Conservation (phyloP, 2,797 vertebrate species). For the Neosalanx taihuensis region DNA sequence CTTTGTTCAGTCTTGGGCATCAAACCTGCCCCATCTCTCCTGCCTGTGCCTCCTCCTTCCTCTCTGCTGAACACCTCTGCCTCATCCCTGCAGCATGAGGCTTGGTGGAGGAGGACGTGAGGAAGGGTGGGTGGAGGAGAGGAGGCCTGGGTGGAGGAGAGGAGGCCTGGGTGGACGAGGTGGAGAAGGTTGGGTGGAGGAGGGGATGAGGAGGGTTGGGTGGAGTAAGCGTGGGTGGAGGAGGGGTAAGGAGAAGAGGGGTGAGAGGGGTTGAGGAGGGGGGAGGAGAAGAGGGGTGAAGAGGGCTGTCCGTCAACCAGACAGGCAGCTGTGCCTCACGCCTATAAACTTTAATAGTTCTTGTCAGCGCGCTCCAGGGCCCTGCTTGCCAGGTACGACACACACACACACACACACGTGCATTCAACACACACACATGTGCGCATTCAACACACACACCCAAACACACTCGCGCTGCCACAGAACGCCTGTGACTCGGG, state of each 20-base stretch:
- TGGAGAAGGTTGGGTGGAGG: neutral
- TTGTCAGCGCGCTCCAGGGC: conserved; percentile 68
- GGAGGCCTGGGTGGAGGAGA: no score
- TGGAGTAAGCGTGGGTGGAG: neutral
- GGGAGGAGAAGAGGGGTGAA: conserved; percentile 34
- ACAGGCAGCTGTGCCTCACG: conserved; percentile 67
- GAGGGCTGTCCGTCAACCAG: conserved; percentile 64
- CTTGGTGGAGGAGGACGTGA: no score
- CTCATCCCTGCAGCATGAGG: neutral
- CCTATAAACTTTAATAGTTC: conserved; percentile 78
- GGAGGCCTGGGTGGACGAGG: no score
- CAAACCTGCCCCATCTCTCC: neutral
- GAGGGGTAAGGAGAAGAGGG: conserved; percentile 17
- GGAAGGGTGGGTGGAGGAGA: no score
- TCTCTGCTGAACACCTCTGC: neutral
- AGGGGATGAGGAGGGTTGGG: no score
- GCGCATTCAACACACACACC: conserved; percentile 14
- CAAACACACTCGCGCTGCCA: no score
- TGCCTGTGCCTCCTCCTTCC: conserved; percentile 15
- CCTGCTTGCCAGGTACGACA: conserved; percentile 63
- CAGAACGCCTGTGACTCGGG: neutral
- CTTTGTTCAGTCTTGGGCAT: conserved; percentile 36
- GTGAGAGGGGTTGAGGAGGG: conserved; percentile 44
- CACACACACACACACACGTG: conserved; percentile 33
- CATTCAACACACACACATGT: conserved; percentile 19